phyloP scores from a whole-genome alignment of 2,113 vertebrate genomes.

The Rhinopithecus roxellana region DNA sequence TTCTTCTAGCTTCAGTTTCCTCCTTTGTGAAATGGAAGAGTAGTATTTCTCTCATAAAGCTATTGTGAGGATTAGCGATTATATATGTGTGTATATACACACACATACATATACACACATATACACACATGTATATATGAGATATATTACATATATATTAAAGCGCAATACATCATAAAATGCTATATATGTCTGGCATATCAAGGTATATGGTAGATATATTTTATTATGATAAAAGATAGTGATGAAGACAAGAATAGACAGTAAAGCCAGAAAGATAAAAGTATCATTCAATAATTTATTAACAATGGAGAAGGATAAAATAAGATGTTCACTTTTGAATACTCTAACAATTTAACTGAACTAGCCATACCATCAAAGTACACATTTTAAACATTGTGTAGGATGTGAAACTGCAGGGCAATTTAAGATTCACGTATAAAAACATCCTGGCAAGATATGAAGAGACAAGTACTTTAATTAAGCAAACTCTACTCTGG shows the following conservation, averaged over 20 bases:
- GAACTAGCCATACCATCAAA: background rate
- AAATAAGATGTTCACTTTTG: background rate
- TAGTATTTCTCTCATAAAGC: background rate
- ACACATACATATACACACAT: background rate
- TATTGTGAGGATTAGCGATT: background rate
- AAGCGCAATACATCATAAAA: background rate
- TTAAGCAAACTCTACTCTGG: slow-evolving; percentile 59
- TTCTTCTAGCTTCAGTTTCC: background rate
- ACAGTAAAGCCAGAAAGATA: background rate
- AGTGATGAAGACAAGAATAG: background rate
- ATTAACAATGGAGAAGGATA: background rate
- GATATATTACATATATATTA: background rate
- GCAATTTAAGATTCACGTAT: background rate
- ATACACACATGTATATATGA: background rate
- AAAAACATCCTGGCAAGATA: slow-evolving; percentile 25
- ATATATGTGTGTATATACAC: background rate
- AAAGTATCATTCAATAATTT: background rate
- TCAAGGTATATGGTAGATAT: background rate
- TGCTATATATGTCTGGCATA: background rate
- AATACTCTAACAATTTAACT: background rate
- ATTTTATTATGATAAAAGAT: background rate
- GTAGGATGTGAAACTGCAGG: background rate
- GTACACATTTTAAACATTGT: background rate
- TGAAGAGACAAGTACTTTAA: slow-evolving; percentile 60
- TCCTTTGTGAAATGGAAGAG: background rate